A percentile compares a stretch with the other conserved stretches of the same genome.
Conservation (phyloP, 2,888 invertebrate species). For the Drosophila siamana region DNA sequence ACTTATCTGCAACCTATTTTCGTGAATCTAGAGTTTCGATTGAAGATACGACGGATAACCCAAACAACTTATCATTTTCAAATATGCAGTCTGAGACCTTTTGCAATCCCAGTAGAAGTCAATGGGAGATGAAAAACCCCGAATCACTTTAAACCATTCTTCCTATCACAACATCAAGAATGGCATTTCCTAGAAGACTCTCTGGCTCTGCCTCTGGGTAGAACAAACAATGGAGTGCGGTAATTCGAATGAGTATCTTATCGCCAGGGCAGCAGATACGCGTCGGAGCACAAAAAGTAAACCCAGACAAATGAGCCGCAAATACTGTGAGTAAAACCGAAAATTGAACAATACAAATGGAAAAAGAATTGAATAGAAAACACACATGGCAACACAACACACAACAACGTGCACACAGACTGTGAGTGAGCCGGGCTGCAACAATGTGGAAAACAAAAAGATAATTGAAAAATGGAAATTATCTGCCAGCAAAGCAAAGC, state of each 20-base stretch:
- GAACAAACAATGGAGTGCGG: conserved; percentile 27
- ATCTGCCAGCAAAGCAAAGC: conserved; percentile 62
- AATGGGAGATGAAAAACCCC: conserved; percentile 11
- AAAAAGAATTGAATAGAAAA: conserved; percentile 33
- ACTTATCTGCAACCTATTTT: conserved; percentile 26
- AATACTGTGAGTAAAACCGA: conserved; percentile 25
- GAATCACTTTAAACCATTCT: neutral
- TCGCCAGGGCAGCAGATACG: conserved; percentile 34
- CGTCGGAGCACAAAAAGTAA: conserved; percentile 4
- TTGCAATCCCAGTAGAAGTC: conserved; percentile 57
- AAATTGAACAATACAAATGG: conserved; percentile 64
- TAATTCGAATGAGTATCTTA: conserved; percentile 38
- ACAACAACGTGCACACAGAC: neutral
- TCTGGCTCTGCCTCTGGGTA: conserved; percentile 4
- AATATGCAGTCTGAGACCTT: conserved; percentile 43
- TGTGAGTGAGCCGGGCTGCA: neutral
- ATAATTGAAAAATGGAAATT: conserved; percentile 33
- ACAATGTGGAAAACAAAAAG: conserved; percentile 12
- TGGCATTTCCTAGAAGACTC: conserved; percentile 49
- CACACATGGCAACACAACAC: conserved; percentile 35
- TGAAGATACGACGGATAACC: neutral
- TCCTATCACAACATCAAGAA: conserved; percentile 34
- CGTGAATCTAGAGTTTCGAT: conserved; percentile 19
- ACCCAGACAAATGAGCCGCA: conserved; percentile 55
- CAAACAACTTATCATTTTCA: conserved; percentile 28